A percentile compares a stretch with the other conserved stretches of the same genome.
Conservation (phyloP, 2,888 invertebrate genomes). For the Agrenia bidenticulata region DNA sequence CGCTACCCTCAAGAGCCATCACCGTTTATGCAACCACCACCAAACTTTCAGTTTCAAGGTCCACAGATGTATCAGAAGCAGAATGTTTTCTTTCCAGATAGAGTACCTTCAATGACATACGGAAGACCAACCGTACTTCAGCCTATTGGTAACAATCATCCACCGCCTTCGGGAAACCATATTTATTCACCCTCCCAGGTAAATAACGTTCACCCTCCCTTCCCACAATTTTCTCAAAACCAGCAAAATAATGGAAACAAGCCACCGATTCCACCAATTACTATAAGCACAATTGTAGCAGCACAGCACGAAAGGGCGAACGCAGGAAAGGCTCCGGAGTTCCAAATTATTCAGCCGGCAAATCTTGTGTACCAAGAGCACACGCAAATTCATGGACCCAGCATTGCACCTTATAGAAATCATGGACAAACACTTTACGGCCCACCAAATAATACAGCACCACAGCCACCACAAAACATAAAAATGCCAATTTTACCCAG, state of each 20-base stretch:
- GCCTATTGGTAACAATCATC: constrained; percentile 13
- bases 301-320: constrained; percentile 20
- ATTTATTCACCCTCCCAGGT: constrained; percentile 20
- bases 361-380: constrained; percentile 51
- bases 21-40: constrained; percentile 17
- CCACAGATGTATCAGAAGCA: not conserved
- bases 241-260: not conserved
- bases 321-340: constrained; percentile 10
- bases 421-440: constrained; percentile 6
- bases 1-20: constrained; percentile 6
- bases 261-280: constrained; percentile 29
- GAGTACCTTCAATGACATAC: constrained; percentile 3
- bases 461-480: constrained; percentile 36
- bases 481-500: constrained; percentile 42
- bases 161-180: constrained; percentile 2
- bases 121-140: constrained; percentile 36
- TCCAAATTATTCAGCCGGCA: constrained; percentile 44
- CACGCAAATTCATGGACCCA: constrained; percentile 23
- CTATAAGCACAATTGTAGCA: constrained; percentile 35
- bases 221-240: not conserved
- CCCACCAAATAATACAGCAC: not conserved
- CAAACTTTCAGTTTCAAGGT: constrained; percentile 9
- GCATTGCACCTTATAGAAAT: constrained; percentile 13
- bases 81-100: not conserved
- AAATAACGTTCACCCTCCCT: constrained; percentile 12